Evolutionary conservation across 2,888 invertebrate genomes (phyloP), one percentile per base, ranked within the genome.

Genomic region (Mesorhabditis sp.): DNA sequence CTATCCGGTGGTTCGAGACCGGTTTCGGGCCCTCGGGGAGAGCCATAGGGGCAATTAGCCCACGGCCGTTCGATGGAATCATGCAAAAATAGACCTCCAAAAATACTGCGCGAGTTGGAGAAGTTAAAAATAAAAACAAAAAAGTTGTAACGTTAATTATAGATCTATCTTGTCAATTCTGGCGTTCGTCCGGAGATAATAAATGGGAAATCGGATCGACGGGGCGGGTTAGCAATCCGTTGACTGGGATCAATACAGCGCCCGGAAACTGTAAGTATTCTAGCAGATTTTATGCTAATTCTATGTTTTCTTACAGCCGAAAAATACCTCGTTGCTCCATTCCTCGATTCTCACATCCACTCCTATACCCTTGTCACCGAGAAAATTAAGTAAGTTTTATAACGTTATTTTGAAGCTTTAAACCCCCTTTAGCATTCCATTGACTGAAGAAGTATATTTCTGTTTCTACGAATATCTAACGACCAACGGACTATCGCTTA

Each of bases 391-490:
- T 50, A 10, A 50, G 58, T 50, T 50, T 50, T 50, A 50, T 50
- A 13, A n/a, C 58, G n/a, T n/a, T n/a, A 50, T 10, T 50, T 50
- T 50, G 58, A 50, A 50, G n/a, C n/a, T n/a, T 50, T 10, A n/a
- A n/a, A 50, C 7, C 28, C 70, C 72, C 0, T 61, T 78, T 28
- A 74, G 70, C 13, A 65, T 78, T 67, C 73, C 74, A 15, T 68
- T 74, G 5, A 50, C 76, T 5, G 73, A 77, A 68, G 78, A 80
- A 63, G 78, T 80, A 4, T 81, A 72, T 65, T 81, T 81, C 74
- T 81, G 81, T 64, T 81, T 81, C 70, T 80, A 81, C 73, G 81
- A 81, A 66, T 79, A 77, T 66, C 75, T 76, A 69, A 77, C 79
- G 0, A 78, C 81, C 0, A 72, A 77, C 10, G 77, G 78, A 1